phyloP scores from a whole-genome alignment of 2,797 vertebrate species.

The Danio albolineatus region DNA sequence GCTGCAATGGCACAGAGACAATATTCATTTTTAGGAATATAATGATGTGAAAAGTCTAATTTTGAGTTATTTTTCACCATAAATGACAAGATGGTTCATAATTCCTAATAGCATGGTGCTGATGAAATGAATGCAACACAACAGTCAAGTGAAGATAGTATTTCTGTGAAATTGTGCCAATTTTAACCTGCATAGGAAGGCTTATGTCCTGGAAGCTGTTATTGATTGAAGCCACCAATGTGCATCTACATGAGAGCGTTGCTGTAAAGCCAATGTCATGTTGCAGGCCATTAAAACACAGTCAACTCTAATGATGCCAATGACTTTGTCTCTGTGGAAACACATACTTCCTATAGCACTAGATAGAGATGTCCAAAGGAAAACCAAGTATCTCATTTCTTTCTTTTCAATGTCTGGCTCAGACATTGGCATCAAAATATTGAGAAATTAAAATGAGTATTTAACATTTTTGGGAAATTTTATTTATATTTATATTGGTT shows the following conservation, averaged over 20 bases:
- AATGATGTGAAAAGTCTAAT: background rate
- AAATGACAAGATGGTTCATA: background rate
- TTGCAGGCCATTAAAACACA: conserved; percentile 11
- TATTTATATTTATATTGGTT: too few relatives aligned
- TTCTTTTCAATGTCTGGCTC: background rate
- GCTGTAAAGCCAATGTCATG: background rate
- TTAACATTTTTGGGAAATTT: too few relatives aligned
- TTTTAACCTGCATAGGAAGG: background rate
- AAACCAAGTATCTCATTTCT: background rate
- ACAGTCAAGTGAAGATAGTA: background rate
- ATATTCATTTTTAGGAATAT: background rate
- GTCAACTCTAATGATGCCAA: conserved; percentile 11
- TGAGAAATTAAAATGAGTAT: background rate
- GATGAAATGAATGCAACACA: background rate
- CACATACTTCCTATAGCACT: background rate
- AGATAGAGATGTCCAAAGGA: background rate
- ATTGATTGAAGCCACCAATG: background rate
- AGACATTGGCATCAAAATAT: background rate
- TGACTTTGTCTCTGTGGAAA: conserved; percentile 30
- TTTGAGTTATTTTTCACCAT: background rate
- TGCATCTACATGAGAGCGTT: background rate
- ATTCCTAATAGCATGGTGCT: background rate
- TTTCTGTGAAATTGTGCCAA: background rate
- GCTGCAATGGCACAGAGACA: background rate
- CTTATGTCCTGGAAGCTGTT: background rate